Evolutionary conservation across 2,888 invertebrate species (phyloP).

Genomic region (Hemistola chrysoprasaria): DNA sequence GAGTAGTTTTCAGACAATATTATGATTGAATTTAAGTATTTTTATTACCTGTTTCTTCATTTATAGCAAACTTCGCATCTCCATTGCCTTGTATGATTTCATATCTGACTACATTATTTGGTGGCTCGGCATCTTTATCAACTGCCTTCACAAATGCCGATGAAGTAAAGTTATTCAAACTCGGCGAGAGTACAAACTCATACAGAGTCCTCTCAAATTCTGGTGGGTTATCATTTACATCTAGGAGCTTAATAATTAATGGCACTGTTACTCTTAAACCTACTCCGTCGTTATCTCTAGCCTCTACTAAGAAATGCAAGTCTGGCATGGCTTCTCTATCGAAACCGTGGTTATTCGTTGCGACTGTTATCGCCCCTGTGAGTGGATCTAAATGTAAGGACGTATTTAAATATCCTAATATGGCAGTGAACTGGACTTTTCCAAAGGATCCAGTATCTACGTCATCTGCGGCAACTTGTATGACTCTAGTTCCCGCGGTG

Average conservation of each 20-base stretch:
- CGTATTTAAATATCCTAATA: constrained; percentile 89
- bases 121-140: constrained; percentile 91
- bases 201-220: constrained; percentile 90
- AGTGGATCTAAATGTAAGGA: constrained; percentile 89
- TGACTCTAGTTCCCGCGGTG: constrained; percentile 86
- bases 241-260: constrained; percentile 88
- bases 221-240: constrained; percentile 94
- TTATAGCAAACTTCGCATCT: constrained; percentile 87
- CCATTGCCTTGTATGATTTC: constrained; percentile 90
- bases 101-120: constrained; percentile 93
- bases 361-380: constrained; percentile 91
- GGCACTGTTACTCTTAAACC: constrained; percentile 89
- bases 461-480: constrained; percentile 91
- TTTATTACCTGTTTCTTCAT: constrained; percentile 86
- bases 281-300: constrained; percentile 92
- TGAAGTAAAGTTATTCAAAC: constrained; percentile 88
- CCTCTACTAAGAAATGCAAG: constrained; percentile 91
- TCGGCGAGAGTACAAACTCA: constrained; percentile 90
- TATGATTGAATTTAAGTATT: too few species aligned
- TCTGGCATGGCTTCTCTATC: constrained; percentile 92
- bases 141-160: constrained; percentile 91
- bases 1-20: too few species aligned
- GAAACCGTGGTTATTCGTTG: constrained; percentile 87
- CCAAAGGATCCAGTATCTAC: constrained; percentile 90
- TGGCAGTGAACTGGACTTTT: constrained; percentile 88